phyloP scores from a whole-genome alignment of 2,797 vertebrate genomes.

The Mormyrus hasselquistii region DNA sequence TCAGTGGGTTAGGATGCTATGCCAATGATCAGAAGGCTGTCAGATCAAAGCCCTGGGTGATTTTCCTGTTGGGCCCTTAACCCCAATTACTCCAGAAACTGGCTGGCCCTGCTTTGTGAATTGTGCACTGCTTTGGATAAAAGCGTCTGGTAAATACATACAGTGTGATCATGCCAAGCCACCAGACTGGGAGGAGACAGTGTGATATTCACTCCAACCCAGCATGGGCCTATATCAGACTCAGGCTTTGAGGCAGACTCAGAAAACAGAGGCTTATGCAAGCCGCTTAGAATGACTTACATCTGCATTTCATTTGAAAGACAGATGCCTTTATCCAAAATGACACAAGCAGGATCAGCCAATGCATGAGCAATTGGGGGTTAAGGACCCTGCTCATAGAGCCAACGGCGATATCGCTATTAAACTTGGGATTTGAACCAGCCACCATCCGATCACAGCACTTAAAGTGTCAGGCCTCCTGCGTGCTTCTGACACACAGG shows the following conservation, averaged over 20 bases:
- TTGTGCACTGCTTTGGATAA: background rate
- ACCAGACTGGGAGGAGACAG: background rate
- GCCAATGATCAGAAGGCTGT: background rate
- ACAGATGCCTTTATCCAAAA: background rate
- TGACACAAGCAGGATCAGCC: background rate
- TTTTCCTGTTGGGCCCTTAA: background rate
- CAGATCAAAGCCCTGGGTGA: background rate
- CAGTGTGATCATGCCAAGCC: background rate
- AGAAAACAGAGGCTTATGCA: background rate
- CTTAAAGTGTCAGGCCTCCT: background rate
- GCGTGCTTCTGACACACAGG: background rate
- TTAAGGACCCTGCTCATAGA: background rate
- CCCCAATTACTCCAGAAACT: background rate
- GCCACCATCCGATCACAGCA: background rate
- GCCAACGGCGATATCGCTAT: background rate
- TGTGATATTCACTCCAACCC: background rate
- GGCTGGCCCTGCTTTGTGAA: background rate
- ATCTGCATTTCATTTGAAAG: too few species aligned
- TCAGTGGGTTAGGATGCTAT: background rate
- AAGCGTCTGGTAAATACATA: background rate
- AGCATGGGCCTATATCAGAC: background rate
- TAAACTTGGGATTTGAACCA: background rate
- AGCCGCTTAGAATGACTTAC: background rate
- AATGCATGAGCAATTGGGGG: background rate
- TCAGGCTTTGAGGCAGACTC: background rate